Conservation (phyloP, 2,888 invertebrate genomes). For the Molorchus minor region DNA sequence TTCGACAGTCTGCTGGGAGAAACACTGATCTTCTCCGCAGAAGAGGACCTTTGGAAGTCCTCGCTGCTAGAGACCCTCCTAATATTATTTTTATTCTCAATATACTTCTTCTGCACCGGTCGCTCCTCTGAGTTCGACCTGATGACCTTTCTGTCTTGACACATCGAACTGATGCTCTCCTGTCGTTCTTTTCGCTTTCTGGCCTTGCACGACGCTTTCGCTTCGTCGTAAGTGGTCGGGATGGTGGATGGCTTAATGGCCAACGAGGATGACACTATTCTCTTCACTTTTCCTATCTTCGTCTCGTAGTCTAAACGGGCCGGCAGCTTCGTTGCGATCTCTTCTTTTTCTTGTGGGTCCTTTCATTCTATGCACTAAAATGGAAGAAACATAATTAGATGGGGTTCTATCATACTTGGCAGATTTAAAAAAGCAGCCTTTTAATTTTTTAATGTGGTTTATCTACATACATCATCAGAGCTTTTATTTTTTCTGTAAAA, state of each 20-base stretch:
- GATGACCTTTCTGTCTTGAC: conserved; percentile 69
- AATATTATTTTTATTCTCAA: conserved; percentile 59
- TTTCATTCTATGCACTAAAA: conserved; percentile 48
- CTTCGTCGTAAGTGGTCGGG: conserved; percentile 56
- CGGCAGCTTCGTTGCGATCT: conserved; percentile 41
- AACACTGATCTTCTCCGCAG: conserved; percentile 50
- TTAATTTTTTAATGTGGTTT: no score
- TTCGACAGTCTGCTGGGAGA: conserved; percentile 51
- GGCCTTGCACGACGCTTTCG: conserved; percentile 60
- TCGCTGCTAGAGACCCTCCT: conserved; percentile 72
- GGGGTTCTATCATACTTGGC: no score
- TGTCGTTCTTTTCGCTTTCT: conserved; percentile 72
- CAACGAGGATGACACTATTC: conserved; percentile 35
- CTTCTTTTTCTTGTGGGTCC: conserved; percentile 50
- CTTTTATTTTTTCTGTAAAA: no score
- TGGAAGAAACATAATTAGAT: conserved; percentile 22
- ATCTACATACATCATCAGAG: no score
- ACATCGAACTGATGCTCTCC: conserved; percentile 68
- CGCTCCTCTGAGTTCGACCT: conserved; percentile 67
- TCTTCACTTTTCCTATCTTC: conserved; percentile 44
- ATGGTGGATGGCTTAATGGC: conserved; percentile 34
- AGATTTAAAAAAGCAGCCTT: no score
- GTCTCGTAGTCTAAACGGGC: conserved; percentile 45
- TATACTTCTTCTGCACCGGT: conserved; percentile 55
- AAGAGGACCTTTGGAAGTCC: conserved; percentile 64